A percentile compares a stretch with the other conserved stretches of the same genome.
Conservation (phyloP, 2,113 vertebrate species). For the Ageneiosus marmoratus region DNA sequence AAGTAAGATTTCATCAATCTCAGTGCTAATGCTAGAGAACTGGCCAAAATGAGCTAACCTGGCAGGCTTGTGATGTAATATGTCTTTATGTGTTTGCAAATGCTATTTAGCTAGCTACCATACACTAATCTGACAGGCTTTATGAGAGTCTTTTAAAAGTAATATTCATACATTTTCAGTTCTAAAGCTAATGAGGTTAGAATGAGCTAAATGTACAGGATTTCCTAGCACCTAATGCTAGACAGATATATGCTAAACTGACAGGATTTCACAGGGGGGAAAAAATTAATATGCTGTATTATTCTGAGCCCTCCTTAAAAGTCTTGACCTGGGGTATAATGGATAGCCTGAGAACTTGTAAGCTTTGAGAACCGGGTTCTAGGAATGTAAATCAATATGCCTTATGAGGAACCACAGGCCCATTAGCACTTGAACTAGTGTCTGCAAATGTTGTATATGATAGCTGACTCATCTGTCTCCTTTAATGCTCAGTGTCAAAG, state of each 20-base stretch:
- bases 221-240: neutral
- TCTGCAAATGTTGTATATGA: constrained; percentile 63
- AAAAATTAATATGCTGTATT: neutral
- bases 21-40: neutral
- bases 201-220: neutral
- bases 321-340: neutral
- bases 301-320: neutral
- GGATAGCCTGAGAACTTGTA: neutral
- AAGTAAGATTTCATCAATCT: neutral
- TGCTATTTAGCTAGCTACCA: neutral
- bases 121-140: neutral
- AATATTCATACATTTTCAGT: neutral
- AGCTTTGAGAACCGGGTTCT: neutral
- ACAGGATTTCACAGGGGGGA: neutral
- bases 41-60: neutral
- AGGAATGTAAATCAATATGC: constrained; percentile 73
- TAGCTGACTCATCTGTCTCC: constrained; percentile 61
- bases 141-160: neutral
- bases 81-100: neutral
- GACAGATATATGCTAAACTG: neutral
- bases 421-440: constrained; percentile 80
- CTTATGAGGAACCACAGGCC: constrained; percentile 67
- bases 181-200: neutral
- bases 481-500: constrained; percentile 58
- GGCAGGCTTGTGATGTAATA: neutral